A percentile compares a stretch with the other conserved stretches of the same genome.
Conservation (phyloP, 92 coral and sea anemone species). For the Chrysogorgia sp. region DNA sequence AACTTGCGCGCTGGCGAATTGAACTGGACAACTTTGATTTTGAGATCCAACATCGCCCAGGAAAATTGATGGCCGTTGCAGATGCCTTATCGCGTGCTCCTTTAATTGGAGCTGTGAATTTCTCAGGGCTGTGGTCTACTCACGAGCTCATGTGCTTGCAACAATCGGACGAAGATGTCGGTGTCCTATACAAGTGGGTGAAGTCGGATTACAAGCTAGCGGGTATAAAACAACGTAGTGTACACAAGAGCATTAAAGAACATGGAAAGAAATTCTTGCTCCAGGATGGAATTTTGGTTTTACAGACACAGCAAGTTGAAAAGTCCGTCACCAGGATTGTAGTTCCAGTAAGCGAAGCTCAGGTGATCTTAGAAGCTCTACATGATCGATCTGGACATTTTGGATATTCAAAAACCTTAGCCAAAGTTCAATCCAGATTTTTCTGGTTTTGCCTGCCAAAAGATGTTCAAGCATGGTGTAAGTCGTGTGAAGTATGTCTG, state of each 20-base stretch:
- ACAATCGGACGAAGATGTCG: no score
- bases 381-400: constrained; percentile 7
- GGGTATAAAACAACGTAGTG: background rate
- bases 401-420: background rate
- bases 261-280: no score
- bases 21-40: constrained; percentile 24
- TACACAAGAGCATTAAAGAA: background rate
- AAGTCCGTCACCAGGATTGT: background rate
- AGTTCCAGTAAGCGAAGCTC: background rate
- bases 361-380: background rate
- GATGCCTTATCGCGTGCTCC: constrained; percentile 46
- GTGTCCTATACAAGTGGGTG: constrained; percentile 5
- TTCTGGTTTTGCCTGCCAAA: background rate
- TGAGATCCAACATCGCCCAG: constrained; percentile 43
- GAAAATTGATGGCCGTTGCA: constrained; percentile 14
- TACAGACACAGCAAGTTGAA: no score
- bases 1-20: constrained; percentile 43
- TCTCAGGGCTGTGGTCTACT: no score
- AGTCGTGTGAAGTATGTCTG: background rate
- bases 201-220: background rate
- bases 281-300: no score
- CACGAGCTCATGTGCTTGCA: no score
- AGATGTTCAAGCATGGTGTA: background rate
- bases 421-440: background rate
- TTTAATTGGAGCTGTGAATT: no score